phyloP scores from a whole-genome alignment of 1,140 invertebrate genomes.

The Hormaphis cornu region DNA sequence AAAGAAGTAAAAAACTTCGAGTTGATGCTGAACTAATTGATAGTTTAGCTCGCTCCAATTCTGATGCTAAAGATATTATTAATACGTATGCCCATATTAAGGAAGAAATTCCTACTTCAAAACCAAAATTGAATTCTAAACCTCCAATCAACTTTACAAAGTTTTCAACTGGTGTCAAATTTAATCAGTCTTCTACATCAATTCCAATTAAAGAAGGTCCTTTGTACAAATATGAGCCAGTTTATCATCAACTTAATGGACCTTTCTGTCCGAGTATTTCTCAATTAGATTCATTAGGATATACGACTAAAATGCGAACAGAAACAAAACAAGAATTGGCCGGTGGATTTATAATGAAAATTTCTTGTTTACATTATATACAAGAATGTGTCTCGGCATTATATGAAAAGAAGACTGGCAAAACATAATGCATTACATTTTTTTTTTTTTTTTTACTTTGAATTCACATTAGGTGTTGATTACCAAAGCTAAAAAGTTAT shows the following conservation, averaged over 20 bases:
- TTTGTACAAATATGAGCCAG: conserved; percentile 58
- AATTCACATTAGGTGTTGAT: conserved; percentile 1
- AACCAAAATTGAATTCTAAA: conserved; percentile 40
- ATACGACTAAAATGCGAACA: conserved; percentile 62
- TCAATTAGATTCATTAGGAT: conserved; percentile 59
- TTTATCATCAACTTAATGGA: conserved; percentile 54
- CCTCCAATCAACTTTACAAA: conserved; percentile 48
- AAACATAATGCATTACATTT: background rate
- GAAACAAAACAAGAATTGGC: conserved; percentile 68
- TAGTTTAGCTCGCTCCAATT: conserved; percentile 80
- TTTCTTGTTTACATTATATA: conserved; percentile 69
- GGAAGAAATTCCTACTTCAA: conserved; percentile 39
- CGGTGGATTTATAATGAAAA: conserved; percentile 85
- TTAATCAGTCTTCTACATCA: conserved; percentile 42
- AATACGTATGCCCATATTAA: conserved; percentile 40
- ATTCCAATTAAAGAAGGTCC: conserved; percentile 66
- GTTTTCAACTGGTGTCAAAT: conserved; percentile 70
- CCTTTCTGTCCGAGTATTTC: conserved; percentile 57
- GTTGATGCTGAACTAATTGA: conserved; percentile 86
- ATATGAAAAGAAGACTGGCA: conserved; percentile 15
- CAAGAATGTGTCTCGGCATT: conserved; percentile 18
- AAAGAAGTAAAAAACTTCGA: conserved; percentile 70
- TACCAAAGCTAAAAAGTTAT: background rate
- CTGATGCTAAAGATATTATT: conserved; percentile 55
- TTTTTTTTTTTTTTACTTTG: too few relatives aligned